Evolutionary conservation across 2,888 invertebrate species (phyloP).

Genomic region (Onchidella celtica): DNA sequence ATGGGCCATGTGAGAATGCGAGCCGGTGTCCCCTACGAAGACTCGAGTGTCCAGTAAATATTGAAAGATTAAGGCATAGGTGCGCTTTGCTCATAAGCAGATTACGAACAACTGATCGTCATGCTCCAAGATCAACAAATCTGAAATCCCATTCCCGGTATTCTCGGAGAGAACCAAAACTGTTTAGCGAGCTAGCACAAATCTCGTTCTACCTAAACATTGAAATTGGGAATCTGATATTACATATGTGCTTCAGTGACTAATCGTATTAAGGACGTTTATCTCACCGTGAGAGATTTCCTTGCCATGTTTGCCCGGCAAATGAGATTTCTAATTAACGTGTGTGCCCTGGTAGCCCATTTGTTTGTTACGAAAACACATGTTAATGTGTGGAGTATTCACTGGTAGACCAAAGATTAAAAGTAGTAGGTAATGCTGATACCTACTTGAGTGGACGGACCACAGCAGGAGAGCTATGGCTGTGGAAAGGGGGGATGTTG

Average conservation of each 20-base stretch:
- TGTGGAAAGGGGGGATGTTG: not conserved
- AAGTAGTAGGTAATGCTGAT: not conserved
- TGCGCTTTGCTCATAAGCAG: slow-evolving; percentile 25
- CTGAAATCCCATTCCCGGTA: not conserved
- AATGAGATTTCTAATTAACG: slow-evolving; percentile 27
- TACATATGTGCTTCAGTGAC: slow-evolving; percentile 10
- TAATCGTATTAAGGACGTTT: slow-evolving; percentile 18
- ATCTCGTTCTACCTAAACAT: not conserved
- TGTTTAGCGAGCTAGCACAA: slow-evolving; percentile 10
- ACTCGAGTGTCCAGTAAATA: slow-evolving; percentile 31
- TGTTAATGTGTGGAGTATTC: not conserved
- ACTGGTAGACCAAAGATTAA: not conserved
- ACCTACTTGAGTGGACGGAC: not conserved
- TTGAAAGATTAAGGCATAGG: slow-evolving; percentile 34
- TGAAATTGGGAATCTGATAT: not conserved
- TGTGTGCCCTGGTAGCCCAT: not conserved
- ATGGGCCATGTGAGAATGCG: slow-evolving; percentile 2
- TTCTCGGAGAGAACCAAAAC: not conserved
- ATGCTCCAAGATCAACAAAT: not conserved
- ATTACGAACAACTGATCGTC: not conserved
- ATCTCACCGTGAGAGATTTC: not conserved
- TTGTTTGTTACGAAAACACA: slow-evolving; percentile 28
- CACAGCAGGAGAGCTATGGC: not conserved
- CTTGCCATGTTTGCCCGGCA: slow-evolving; percentile 1
- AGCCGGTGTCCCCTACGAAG: not conserved